Conservation (phyloP, 2,113 vertebrate species). For the Brienomyrus longianalis region DNA sequence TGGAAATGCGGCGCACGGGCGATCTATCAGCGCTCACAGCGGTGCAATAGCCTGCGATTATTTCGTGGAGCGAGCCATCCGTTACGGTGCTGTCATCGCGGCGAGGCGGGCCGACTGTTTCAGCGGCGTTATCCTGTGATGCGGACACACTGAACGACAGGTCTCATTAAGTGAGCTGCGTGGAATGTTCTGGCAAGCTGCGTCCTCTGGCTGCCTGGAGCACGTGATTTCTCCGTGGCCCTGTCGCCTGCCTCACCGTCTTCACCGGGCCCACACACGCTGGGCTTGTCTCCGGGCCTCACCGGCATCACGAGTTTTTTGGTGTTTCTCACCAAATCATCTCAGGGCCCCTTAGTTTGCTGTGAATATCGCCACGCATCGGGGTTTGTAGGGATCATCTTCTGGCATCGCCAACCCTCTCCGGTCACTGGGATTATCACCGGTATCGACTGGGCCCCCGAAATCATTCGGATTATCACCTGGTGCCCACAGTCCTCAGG, state of each 20-base stretch:
- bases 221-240: background rate
- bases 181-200: constrained; percentile 51
- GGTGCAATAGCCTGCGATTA: constrained; percentile 37
- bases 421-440: background rate
- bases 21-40: constrained; percentile 44
- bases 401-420: background rate
- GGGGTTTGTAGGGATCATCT: background rate
- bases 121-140: constrained; percentile 62
- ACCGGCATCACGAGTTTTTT: background rate
- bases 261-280: background rate
- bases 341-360: background rate
- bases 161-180: constrained; percentile 61
- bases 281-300: background rate
- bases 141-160: constrained; percentile 58
- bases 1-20: constrained; percentile 34
- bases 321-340: background rate
- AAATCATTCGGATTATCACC: background rate
- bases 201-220: constrained; percentile 18
- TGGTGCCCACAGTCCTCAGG: background rate
- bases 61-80: constrained; percentile 51
- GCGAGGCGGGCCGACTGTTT: constrained; percentile 58
- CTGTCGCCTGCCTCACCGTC: background rate
- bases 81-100: constrained; percentile 48
- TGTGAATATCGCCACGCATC: background rate
- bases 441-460: background rate